Evolutionary conservation across 2,888 invertebrate species (phyloP).

Genomic region (Sipha maydis): DNA sequence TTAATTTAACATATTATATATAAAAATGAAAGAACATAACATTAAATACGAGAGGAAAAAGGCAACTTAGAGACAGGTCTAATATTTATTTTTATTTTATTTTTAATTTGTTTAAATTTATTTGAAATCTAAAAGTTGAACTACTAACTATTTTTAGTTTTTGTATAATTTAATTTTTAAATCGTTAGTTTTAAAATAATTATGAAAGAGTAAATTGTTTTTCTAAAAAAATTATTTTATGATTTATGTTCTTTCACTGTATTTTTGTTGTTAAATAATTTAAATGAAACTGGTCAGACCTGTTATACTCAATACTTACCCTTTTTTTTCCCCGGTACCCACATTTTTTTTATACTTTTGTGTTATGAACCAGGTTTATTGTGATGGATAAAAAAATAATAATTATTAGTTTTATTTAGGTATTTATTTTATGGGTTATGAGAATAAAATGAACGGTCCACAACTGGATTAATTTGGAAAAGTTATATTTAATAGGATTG

Average conservation of each 20-base stretch:
- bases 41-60: too few species aligned
- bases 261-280: constrained; percentile 38
- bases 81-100: too few species aligned
- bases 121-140: too few species aligned
- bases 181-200: background rate
- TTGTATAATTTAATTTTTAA: background rate
- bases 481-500: constrained; percentile 19
- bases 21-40: too few species aligned
- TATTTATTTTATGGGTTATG: background rate
- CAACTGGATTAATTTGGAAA: constrained; percentile 3
- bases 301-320: constrained; percentile 32
- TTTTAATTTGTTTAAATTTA: too few species aligned
- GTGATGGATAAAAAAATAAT: constrained; percentile 47
- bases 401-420: constrained; percentile 50
- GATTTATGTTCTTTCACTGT: background rate
- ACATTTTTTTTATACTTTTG: background rate
- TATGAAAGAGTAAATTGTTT: background rate
- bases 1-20: too few species aligned
- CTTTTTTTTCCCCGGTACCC: constrained; percentile 3
- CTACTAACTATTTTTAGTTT: too few species aligned
- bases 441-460: background rate
- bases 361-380: constrained; percentile 1
- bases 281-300: constrained; percentile 53
- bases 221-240: background rate
- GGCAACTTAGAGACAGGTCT: too few species aligned